Base-by-base conservation (phyloP, 1,140 invertebrate genomes). In the Battus philenor region DNA sequence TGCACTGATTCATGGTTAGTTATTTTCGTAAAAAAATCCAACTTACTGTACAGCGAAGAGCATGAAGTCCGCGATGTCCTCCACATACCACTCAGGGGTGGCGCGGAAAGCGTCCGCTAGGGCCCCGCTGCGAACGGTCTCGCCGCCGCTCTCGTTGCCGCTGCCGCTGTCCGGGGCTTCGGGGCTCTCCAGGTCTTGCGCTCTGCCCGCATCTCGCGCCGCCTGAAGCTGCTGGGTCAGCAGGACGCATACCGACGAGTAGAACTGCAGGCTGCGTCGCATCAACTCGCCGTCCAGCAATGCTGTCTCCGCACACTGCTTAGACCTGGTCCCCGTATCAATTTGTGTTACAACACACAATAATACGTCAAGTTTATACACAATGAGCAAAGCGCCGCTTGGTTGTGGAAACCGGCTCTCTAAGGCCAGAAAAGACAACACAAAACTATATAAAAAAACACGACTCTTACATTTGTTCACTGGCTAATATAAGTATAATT, bases 61-160 rank as follows among this genome's bases (percentile, higher is more conserved):
- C 56, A 98, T 89, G 83, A 97, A 97, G 77, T 98, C 97, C 9
- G 97, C 96, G 47, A 98, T 93, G 79, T 99, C 97, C 77, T 98
- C 97, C 31, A 98, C 91, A 75, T 97, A 98, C 93, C 96, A 98
- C 84, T 99, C 97, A 9, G 97, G 97, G 58, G 97, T 87, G 56
- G 95, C 94, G 33, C 93, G 91, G 88, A 98, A 98, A 53, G 91
- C 87, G 68, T 90, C 88, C 13, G 94, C 90, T 44, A 66, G 63
- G 5, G 90, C 49, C 64, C 68, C n/a, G 87, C 6, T n/a, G 4
- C n/a, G 5, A 2, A 86, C 1, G 78, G 8, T 11, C 10, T 22
- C 5, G 70, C 67, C 4, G 32, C 32, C 18, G 32, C 32, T 20
- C 13, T 34, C 32, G 32, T 16, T 34, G 11, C 34, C 18, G 9